A percentile compares a stretch with the other conserved stretches of the same genome.
phyloP scores from a whole-genome alignment of 1,140 invertebrate species.

The Atta colombica region DNA sequence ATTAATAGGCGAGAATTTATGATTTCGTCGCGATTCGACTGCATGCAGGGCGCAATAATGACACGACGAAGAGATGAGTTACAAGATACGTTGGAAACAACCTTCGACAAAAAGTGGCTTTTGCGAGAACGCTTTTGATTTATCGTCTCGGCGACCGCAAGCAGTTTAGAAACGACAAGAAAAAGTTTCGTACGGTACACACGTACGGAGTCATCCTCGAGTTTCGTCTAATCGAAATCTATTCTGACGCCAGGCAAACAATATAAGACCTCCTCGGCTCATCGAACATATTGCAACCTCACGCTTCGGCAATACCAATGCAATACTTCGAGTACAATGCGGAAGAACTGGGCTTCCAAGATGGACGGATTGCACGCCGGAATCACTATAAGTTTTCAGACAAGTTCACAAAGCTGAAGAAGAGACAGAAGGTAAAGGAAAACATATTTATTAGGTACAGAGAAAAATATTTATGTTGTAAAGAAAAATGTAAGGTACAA shows the following conservation, averaged over 20 bases:
- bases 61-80: constrained; percentile 43
- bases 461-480: constrained; percentile 2
- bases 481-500: background rate
- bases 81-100: constrained; percentile 51
- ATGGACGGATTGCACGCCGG: constrained; percentile 26
- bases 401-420: constrained; percentile 8
- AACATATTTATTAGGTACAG: constrained; percentile 24
- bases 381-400: constrained; percentile 39
- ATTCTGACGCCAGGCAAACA: constrained; percentile 46
- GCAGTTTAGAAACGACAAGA: constrained; percentile 37
- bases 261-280: constrained; percentile 43
- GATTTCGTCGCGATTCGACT: constrained; percentile 44
- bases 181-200: constrained; percentile 33
- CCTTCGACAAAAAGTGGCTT: constrained; percentile 39
- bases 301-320: constrained; percentile 14
- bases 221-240: constrained; percentile 56
- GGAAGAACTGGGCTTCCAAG: constrained; percentile 38
- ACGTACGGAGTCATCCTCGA: constrained; percentile 34
- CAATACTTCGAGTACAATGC: constrained; percentile 30
- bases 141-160: constrained; percentile 30
- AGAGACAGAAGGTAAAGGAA: background rate
- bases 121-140: constrained; percentile 50
- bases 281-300: constrained; percentile 60
- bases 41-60: constrained; percentile 19
- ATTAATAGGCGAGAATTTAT: constrained; percentile 15